Percentiles rank a stretch among this genome's conserved stretches.
Evolutionary conservation across 2,888 invertebrate genomes (phyloP).

Genomic region (Metalampra italica): DNA sequence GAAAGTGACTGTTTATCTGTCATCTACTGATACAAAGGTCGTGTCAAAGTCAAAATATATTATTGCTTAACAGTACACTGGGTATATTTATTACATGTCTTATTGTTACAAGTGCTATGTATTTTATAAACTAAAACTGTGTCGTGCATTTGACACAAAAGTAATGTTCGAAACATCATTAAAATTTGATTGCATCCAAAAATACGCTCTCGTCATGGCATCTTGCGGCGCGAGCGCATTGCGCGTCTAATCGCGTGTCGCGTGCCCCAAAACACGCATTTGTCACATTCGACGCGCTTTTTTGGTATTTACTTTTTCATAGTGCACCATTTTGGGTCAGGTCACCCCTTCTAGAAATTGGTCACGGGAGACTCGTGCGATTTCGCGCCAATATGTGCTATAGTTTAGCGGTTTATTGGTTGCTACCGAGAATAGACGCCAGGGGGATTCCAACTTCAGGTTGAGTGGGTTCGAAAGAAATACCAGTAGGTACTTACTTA

Average conservation of each 20-base stretch:
- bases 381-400: constrained; percentile 65
- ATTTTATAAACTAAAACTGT: too few relatives aligned
- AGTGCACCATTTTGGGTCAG: constrained; percentile 36
- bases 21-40: too few relatives aligned
- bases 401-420: constrained; percentile 62
- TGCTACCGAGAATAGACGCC: constrained; percentile 19
- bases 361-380: constrained; percentile 63
- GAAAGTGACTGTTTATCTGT: not conserved
- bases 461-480: not conserved
- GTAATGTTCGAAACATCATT: constrained; percentile 15
- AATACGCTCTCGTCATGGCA: constrained; percentile 28
- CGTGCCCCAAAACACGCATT: constrained; percentile 74
- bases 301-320: constrained; percentile 64
- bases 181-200: constrained; percentile 40
- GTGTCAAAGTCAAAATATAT: too few relatives aligned
- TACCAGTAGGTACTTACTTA: not conserved
- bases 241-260: constrained; percentile 55
- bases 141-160: too few relatives aligned
- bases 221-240: constrained; percentile 31
- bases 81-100: too few relatives aligned
- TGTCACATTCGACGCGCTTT: constrained; percentile 72
- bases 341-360: constrained; percentile 60
- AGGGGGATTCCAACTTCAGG: constrained; percentile 1
- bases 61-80: too few relatives aligned
- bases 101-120: too few relatives aligned